These are phyloP conservation scores for Drosophila sturtevanti DNA, from an alignment of 1,140 invertebrate species.

Conservation along the genomic window DNA sequence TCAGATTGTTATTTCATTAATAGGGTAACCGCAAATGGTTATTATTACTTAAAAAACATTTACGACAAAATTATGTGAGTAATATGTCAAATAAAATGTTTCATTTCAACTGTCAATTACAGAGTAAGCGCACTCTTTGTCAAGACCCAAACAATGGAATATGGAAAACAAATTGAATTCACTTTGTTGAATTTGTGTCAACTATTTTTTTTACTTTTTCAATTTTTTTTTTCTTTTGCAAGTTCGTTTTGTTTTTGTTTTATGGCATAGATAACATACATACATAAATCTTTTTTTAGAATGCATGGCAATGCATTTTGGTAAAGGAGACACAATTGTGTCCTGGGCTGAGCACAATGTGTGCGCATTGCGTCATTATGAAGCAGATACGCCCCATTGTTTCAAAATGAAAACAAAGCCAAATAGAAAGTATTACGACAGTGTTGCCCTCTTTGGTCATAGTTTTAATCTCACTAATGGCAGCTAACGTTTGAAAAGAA, in stretches of 20 bases:
- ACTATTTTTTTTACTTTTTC: slow-evolving; percentile 51
- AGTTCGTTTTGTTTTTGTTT: not conserved
- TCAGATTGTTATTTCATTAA: not conserved
- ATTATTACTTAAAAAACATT: not conserved
- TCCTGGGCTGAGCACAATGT: slow-evolving; percentile 15
- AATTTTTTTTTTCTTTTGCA: not conserved
- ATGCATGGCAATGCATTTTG: slow-evolving; percentile 5
- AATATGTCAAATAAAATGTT: not conserved
- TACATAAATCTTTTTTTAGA: slow-evolving; percentile 16
- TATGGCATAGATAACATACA: slow-evolving; percentile 43
- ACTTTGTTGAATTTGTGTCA: slow-evolving; percentile 68
- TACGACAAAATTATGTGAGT: not conserved
- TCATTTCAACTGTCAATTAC: slow-evolving; percentile 69
- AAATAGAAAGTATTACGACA: slow-evolving; percentile 54
- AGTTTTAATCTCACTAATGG: slow-evolving; percentile 81
- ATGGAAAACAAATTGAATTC: slow-evolving; percentile 23
- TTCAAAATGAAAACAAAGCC: slow-evolving; percentile 47
- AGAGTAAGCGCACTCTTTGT: slow-evolving; percentile 25
- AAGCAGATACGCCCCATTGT: slow-evolving; percentile 67
- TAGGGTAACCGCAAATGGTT: not conserved
- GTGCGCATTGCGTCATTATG: slow-evolving; percentile 76
- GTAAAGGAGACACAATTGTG: not conserved
- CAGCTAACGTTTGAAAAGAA: slow-evolving; percentile 18
- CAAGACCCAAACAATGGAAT: slow-evolving; percentile 47
- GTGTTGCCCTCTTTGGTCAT: slow-evolving; percentile 52